Base-by-base conservation (phyloP, 2,888 invertebrate genomes). In the Drosophila phalerata region DNA sequence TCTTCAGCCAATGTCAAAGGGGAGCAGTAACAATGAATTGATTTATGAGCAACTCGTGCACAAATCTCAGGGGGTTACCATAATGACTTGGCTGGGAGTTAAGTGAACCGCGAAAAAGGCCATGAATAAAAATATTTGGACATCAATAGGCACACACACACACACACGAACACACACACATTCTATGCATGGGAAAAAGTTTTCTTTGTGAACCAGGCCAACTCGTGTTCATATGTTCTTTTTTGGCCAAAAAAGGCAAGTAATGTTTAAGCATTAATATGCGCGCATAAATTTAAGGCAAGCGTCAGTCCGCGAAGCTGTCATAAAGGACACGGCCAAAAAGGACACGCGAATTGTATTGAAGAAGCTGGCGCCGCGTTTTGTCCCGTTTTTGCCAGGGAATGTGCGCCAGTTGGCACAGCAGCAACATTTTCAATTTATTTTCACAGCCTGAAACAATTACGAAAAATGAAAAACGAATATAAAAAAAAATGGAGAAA, bases 91-190 rank as follows among this genome's bases (percentile, higher is more conserved):
- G 60, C 73, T 69, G 79, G 78, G 75, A 83, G 88, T 90, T 89
- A 90, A 92, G 88, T 91, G 91, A 91, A 89, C 91, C 91, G 91
- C 90, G 85, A 91, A 88, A 90, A 90, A 81, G 90, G 91, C 89
- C 85, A 90, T 91, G 92, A 89, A 90, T 90, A 86, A 90, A 90
- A 91, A 91, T 91, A 92, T 91, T 92, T 91, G 90, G 90, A 88
- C 77, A 87, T 85, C 85, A 84, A 80, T 80, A 78, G 72, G 68
- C 43, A 28, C 62, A 45, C 73, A 45, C 57, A 58, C 45, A 38
- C 52, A 34, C 58, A 53, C 11, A 17, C 55, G 37, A 42, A 52
- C 52, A 42, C 71, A 55, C 58, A 71, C 62, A 43, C 52, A 65
- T 6, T 40, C 37, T 11, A 55, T 42, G 73, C 75, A 62, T 81